Conservation (phyloP, 2,888 invertebrate genomes). For the Stenodema calcarata region DNA sequence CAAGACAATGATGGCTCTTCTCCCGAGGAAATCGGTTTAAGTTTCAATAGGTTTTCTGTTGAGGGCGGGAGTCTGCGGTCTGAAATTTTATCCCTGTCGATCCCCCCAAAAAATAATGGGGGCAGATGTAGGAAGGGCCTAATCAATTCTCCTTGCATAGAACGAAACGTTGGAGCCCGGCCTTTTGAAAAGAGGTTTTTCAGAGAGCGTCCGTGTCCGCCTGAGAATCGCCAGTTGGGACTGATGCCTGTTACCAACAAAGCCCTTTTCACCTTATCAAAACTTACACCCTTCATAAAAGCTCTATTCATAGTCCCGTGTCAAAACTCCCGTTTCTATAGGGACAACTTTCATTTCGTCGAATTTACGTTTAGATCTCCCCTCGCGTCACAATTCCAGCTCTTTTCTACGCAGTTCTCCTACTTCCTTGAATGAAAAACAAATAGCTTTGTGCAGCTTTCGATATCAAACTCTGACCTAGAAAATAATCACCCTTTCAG, state of each 20-base stretch:
- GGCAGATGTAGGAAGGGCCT: constrained; percentile 38
- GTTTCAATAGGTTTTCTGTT: not conserved
- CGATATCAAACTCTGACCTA: not conserved
- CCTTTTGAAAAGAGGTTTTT: constrained; percentile 23
- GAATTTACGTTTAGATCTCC: constrained; percentile 4
- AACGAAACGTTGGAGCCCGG: not conserved
- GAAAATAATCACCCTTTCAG: not conserved
- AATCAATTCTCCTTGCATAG: constrained; percentile 33
- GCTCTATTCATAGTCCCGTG: constrained; percentile 31
- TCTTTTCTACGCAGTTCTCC: not conserved
- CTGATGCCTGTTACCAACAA: constrained; percentile 22
- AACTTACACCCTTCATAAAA: constrained; percentile 40
- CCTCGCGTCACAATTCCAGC: not conserved
- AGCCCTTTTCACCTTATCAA: constrained; percentile 32
- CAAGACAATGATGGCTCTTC: not conserved
- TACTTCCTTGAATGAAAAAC: not conserved
- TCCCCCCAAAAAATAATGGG: constrained; percentile 22
- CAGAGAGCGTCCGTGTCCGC: not conserved
- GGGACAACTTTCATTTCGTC: constrained; percentile 25
- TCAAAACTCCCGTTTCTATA: constrained; percentile 31
- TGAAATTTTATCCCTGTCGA: constrained; percentile 40
- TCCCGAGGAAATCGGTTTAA: constrained; percentile 22
- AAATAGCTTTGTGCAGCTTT: not conserved
- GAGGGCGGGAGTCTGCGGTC: constrained; percentile 14
- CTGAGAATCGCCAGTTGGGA: constrained; percentile 36